Base-by-base conservation (phyloP, 2,113 vertebrate species). In the Zingel zingel region DNA sequence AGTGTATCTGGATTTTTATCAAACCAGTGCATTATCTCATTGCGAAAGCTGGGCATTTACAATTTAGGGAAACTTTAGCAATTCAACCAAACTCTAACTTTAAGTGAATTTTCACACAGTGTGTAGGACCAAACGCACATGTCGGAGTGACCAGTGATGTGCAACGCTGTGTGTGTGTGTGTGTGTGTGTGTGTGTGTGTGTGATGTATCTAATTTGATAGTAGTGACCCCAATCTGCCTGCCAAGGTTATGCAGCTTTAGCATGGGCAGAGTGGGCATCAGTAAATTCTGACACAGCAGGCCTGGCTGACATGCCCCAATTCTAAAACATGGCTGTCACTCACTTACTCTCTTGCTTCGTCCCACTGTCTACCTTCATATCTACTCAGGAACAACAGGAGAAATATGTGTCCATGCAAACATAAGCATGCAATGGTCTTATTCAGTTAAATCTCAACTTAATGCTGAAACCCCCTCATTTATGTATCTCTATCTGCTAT, bases 211-310 rank as follows among this genome's bases (percentile, higher is more conserved):
- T 88, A 88, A 92, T 94, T 88, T 94, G 94, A 95, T 92, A 77
- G 81, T 61, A 74, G 74, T 94, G 95, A 93, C 94, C 95, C 88
- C 91, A 95, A 94, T 95, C 94, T 95, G 95, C 94, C 94, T 87
- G 87, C 85, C 88, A 88, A 91, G 88, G 92, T 95, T 94, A 94
- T 85, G 86, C 85, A 83, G 87, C 82, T 89, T 86, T 50, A 75
- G 78, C 81, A 93, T 86, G 81, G 89, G 71, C 84, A 85, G 86
- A 83, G 75, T 91, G 89, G 88, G 83, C 91, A 92, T 83, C 84
- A 81, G 77, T 87, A 94, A 66, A 88, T 90, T 92, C 91, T 93
- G 92, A 95, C 91, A 90, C 85, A 90, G 91, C 88, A 88, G 83
- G 80, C 64, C 57, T 56, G 74, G 66, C 72, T 91, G 89, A 87